Evolutionary conservation across 1,140 invertebrate species (phyloP).

Genomic region (Campodea augens): DNA sequence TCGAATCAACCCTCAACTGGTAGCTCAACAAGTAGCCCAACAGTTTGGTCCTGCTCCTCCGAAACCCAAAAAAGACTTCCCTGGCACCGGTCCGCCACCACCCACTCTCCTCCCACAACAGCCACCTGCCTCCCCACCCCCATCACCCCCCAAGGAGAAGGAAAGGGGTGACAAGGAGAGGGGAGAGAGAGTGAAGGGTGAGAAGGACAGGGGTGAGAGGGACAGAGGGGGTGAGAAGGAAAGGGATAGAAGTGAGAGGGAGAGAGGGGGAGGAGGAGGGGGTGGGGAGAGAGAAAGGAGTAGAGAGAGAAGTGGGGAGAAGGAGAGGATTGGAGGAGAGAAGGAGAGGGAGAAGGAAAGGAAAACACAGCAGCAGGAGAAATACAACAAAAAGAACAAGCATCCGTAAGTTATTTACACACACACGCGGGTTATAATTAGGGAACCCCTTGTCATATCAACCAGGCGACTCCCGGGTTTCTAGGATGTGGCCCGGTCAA

Average conservation of each 20-base stretch:
- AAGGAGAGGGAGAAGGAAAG: slow-evolving; percentile 30
- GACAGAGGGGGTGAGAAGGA: too few relatives aligned
- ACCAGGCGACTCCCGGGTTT: too few relatives aligned
- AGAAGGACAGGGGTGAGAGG: too few relatives aligned
- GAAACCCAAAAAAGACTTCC: slow-evolving; percentile 33
- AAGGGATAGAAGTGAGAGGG: too few relatives aligned
- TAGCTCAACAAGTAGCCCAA: slow-evolving; percentile 73
- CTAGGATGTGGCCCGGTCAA: too few relatives aligned
- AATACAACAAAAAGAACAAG: slow-evolving; percentile 15
- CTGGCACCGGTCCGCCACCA: too few relatives aligned
- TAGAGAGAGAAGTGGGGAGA: slow-evolving; percentile 14
- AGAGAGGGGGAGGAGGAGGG: too few relatives aligned
- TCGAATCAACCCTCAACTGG: slow-evolving; percentile 77
- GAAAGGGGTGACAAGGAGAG: slow-evolving; percentile 19
- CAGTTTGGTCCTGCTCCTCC: slow-evolving; percentile 45
- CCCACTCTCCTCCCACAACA: too few relatives aligned
- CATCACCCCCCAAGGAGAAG: slow-evolving; percentile 14
- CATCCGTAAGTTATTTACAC: slow-evolving; percentile 14
- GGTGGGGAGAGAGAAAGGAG: background rate
- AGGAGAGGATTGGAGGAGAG: slow-evolving; percentile 32
- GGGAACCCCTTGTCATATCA: too few relatives aligned
- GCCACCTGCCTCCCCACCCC: too few relatives aligned
- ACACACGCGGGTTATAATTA: too few relatives aligned
- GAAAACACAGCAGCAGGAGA: slow-evolving; percentile 12
- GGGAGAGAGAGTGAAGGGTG: too few relatives aligned